Evolutionary conservation across 2,888 invertebrate species (phyloP).

Genomic region (Epistrophella euchroma): DNA sequence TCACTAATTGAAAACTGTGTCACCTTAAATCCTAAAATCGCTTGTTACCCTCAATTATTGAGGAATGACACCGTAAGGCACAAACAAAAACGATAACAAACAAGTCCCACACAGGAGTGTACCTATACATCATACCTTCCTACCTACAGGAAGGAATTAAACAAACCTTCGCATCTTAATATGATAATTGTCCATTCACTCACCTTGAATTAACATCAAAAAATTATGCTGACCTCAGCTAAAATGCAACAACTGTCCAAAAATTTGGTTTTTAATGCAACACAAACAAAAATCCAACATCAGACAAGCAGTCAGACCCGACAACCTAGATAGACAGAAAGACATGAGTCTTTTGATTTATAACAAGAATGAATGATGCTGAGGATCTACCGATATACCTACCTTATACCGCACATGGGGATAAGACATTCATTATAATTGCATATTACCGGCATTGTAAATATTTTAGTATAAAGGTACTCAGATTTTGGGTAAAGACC

Average conservation of each 20-base stretch:
- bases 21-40: slow-evolving; percentile 18
- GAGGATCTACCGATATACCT: not conserved
- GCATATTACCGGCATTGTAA: slow-evolving; percentile 31
- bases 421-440: slow-evolving; percentile 44
- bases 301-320: not conserved
- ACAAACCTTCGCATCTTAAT: slow-evolving; percentile 28
- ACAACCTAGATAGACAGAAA: slow-evolving; percentile 11
- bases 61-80: slow-evolving; percentile 6
- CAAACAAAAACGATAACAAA: slow-evolving; percentile 12
- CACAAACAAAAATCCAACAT: slow-evolving; percentile 3
- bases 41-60: slow-evolving; percentile 35
- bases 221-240: slow-evolving; percentile 41
- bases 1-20: slow-evolving; percentile 4
- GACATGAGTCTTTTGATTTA: slow-evolving; percentile 28
- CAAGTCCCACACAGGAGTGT: not conserved
- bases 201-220: slow-evolving; percentile 52
- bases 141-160: slow-evolving; percentile 3
- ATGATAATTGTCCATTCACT: slow-evolving; percentile 47
- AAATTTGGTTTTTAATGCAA: slow-evolving; percentile 16
- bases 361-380: slow-evolving; percentile 8
- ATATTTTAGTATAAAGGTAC: slow-evolving; percentile 8
- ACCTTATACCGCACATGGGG: not conserved
- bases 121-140: no score
- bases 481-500: slow-evolving; percentile 5
- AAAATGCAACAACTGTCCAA: slow-evolving; percentile 16